Percentiles rank a stretch among this genome's conserved stretches.
Conservation (phyloP, 2,797 vertebrate genomes). For the Steatocranus sp. region DNA sequence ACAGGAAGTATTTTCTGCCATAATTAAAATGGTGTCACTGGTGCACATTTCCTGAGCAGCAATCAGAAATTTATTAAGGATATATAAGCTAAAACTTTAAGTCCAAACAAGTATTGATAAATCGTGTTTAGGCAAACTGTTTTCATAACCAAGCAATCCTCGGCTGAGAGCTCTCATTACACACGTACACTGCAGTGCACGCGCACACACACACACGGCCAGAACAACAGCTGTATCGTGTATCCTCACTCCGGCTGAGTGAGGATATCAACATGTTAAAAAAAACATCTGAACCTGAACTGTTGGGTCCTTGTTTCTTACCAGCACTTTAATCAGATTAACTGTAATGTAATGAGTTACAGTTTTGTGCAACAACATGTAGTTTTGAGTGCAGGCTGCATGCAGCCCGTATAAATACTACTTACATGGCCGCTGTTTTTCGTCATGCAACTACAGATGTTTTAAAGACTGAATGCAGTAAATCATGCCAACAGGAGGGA, state of each 20-base stretch:
- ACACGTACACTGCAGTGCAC: background rate
- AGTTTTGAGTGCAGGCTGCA: background rate
- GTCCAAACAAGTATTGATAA: fast-evolving
- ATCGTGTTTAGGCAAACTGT: background rate
- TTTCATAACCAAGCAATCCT: background rate
- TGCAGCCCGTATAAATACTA: too few species aligned
- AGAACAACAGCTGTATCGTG: background rate
- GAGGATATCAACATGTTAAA: background rate
- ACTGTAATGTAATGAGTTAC: background rate
- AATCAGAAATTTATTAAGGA: background rate
- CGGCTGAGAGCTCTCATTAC: background rate
- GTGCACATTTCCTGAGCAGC: background rate
- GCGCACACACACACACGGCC: fast-evolving
- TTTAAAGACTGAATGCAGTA: background rate
- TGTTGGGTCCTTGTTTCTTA: background rate
- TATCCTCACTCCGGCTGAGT: background rate
- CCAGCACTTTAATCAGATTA: background rate
- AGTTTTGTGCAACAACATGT: background rate
- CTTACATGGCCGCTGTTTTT: fast-evolving
- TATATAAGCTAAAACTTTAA: background rate
- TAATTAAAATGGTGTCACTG: background rate
- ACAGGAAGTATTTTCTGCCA: background rate
- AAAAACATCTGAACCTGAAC: background rate
- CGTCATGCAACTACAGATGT: background rate
- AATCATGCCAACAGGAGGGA: background rate